Evolutionary conservation across 2,113 vertebrate species (phyloP), one percentile per base, ranked within the genome.

Genomic region (Percopsis transmontana): DNA sequence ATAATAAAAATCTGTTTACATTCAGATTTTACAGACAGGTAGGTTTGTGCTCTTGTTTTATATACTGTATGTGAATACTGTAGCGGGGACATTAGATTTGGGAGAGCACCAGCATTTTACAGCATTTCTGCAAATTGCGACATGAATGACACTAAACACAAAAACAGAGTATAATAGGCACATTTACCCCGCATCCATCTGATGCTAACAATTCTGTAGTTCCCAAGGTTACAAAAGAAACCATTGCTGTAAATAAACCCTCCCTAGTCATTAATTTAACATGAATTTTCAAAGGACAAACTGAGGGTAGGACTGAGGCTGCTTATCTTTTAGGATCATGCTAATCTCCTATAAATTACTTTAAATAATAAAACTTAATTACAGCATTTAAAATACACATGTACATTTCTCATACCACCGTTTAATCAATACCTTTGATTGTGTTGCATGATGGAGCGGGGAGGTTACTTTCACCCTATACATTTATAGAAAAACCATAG

Each of bases 291-390:
- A 72, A 15, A 48, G 65, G 55, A 63, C 61, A 14, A 38, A 64
- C 21, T 47, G 63, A 44, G 54, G 57, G 38, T 18, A 13, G 27
- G 60, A 58, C 21, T 72, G 66, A 87, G 87, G 89, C 88, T 86
- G 79, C 72, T 81, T 19, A 57, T 62, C 53, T 81, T 73, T 79
- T 77, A 73, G 85, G 58, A 76, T 77, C 91, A 89, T 91, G 85
- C 87, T 85, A 20, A 70, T 81, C 59, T 62, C 82, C 82, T 83
- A 92, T 92, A 92, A 93, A 90, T 93, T 91, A 92, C 83, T 86
- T 86, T 92, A 92, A 91, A 93, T 92, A 90, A 88, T 79, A 79
- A 90, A 56, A 87, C 86, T 84, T 84, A 91, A 84, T 89, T 90
- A 91, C 87, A 92, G 82, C 83, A 81, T 87, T 70, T 87, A 84